Evolutionary conservation across 2,888 invertebrate genomes (phyloP).

Genomic region (Chaetogeoica ovagalla): DNA sequence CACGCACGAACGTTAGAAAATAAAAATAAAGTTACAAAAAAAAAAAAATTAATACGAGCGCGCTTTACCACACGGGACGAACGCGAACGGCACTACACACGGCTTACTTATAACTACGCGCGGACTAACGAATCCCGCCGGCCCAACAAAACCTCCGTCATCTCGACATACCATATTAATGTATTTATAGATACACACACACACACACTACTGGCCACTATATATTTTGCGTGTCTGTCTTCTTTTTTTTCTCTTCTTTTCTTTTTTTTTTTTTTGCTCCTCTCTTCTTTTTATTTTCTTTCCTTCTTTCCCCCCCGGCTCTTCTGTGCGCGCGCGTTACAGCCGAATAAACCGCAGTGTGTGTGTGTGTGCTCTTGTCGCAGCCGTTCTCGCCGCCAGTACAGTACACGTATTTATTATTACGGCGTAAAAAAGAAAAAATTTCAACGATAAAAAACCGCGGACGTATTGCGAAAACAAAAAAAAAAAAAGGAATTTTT

Average conservation of each 20-base stretch:
- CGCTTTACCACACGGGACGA: constrained; percentile 17
- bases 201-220: constrained; percentile 9
- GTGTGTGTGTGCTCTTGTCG: no score
- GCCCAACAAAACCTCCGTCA: constrained; percentile 33
- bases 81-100: background rate
- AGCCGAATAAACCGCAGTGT: no score
- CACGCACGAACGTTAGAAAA: background rate
- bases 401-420: no score
- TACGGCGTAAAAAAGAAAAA: no score
- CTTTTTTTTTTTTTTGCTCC: no score
- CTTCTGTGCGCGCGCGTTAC: no score
- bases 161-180: constrained; percentile 45
- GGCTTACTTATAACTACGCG: background rate
- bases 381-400: no score
- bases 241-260: constrained; percentile 15
- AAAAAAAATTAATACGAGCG: background rate
- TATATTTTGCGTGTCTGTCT: constrained; percentile 47
- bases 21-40: background rate
- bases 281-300: background rate
- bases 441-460: no score
- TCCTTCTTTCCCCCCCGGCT: background rate
- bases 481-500: no score
- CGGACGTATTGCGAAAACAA: no score
- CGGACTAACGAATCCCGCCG: constrained; percentile 24
- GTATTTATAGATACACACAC: constrained; percentile 42